Percentiles rank a stretch among this genome's conserved stretches.
Conservation (phyloP, 2,888 invertebrate genomes). For the Cerastis rubricosa region DNA sequence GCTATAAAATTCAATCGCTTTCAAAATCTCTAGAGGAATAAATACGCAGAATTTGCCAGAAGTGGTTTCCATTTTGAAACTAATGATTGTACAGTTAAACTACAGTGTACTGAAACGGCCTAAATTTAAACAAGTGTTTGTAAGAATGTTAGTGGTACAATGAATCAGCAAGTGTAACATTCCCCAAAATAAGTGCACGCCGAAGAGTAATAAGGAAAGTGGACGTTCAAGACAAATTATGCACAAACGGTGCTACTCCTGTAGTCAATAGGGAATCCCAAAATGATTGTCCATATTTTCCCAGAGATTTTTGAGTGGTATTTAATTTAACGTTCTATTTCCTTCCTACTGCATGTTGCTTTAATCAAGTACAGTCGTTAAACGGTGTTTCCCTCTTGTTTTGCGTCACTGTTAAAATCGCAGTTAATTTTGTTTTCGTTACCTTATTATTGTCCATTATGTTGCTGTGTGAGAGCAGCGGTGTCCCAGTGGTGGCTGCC, state of each 20-base stretch:
- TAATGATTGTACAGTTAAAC: conserved; percentile 38
- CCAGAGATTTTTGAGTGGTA: conserved; percentile 1
- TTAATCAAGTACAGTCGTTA: conserved; percentile 15
- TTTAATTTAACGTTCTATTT: not conserved
- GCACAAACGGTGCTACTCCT: not conserved
- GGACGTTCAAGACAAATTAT: not conserved
- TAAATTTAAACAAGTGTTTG: conserved; percentile 47
- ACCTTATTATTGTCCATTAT: not conserved
- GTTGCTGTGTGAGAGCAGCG: too few relatives aligned
- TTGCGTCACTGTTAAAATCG: not conserved
- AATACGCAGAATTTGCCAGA: conserved; percentile 21
- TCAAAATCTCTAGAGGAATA: conserved; percentile 30
- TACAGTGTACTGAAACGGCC: conserved; percentile 39
- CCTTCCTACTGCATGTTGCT: not conserved
- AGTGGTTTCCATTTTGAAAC: conserved; percentile 41
- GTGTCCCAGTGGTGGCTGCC: too few relatives aligned
- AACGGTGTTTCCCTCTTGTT: not conserved
- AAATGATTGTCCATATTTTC: not conserved
- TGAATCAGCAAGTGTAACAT: conserved; percentile 40
- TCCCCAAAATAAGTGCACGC: conserved; percentile 25
- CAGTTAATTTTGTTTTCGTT: not conserved
- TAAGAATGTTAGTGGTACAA: conserved; percentile 26
- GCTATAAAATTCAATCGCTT: conserved; percentile 36
- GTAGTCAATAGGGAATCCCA: conserved; percentile 7
- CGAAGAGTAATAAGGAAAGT: conserved; percentile 6